Evolutionary conservation across 1,140 invertebrate genomes (phyloP).

Genomic region (Hypothenemus hampei): DNA sequence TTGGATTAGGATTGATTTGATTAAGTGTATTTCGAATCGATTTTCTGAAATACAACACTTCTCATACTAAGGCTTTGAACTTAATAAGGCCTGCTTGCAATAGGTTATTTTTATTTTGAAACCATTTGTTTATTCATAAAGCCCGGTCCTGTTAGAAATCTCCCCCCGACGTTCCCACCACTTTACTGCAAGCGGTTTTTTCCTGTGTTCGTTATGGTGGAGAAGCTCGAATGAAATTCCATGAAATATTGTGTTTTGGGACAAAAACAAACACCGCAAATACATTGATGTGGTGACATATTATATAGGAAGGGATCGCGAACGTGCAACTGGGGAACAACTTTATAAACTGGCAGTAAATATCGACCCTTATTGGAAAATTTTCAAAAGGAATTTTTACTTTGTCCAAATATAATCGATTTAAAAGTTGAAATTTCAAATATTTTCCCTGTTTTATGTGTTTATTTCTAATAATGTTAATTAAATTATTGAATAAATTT

Average conservation of each 20-base stretch:
- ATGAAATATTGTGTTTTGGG: conserved; percentile 20
- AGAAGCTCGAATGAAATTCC: conserved; percentile 3
- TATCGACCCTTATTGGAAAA: conserved; percentile 11
- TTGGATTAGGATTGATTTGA: not conserved
- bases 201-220: conserved; percentile 4
- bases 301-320: conserved; percentile 8
- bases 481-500: too few relatives aligned
- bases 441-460: too few relatives aligned
- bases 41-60: too few relatives aligned
- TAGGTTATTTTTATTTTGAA: not conserved
- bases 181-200: conserved; percentile 10
- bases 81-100: too few relatives aligned
- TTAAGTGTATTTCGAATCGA: not conserved
- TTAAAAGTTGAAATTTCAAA: too few relatives aligned
- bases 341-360: conserved; percentile 9
- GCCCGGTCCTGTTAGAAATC: conserved; percentile 5
- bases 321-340: conserved; percentile 4
- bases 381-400: not conserved
- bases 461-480: too few relatives aligned
- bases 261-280: conserved; percentile 16
- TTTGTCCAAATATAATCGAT: too few relatives aligned
- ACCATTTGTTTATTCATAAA: not conserved
- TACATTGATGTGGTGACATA: conserved; percentile 17
- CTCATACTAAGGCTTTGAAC: too few relatives aligned
- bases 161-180: not conserved